Evolutionary conservation across 2,113 vertebrate genomes (phyloP).

Genomic region (Myotis davidii): DNA sequence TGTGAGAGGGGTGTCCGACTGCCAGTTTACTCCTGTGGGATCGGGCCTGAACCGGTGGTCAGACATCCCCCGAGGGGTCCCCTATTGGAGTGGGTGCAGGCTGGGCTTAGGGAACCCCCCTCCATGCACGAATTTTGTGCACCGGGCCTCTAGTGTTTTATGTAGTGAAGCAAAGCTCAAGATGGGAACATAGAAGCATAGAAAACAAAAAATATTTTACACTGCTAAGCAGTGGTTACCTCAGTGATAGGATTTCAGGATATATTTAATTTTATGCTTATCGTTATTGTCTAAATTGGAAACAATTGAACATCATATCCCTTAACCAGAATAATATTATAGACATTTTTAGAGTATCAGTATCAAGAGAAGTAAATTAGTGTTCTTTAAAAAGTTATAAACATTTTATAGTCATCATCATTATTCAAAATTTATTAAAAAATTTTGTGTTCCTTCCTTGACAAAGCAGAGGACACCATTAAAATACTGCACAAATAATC

Average conservation of each 20-base stretch:
- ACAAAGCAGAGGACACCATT: neutral
- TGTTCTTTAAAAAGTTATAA: constrained; percentile 25
- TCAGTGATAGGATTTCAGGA: neutral
- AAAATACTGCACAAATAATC: neutral
- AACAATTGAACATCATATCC: neutral
- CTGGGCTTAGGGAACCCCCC: no score
- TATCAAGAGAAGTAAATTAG: neutral
- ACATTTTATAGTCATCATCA: neutral
- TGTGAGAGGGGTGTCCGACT: no score
- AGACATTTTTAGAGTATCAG: constrained; percentile 1
- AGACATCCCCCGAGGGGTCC: no score
- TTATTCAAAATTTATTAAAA: neutral
- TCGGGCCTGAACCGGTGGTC: no score
- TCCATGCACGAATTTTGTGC: no score
- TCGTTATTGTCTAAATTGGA: neutral
- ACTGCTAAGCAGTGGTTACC: neutral
- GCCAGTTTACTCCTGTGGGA: no score
- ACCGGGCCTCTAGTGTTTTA: neutral
- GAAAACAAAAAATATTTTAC: neutral
- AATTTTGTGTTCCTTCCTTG: neutral
- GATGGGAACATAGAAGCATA: neutral
- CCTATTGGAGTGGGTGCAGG: no score
- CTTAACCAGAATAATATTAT: neutral
- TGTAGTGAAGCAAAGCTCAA: neutral
- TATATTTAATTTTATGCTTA: neutral